Evolutionary conservation across 2,888 invertebrate species (phyloP).

Genomic region (Meiosimyza decipiens): DNA sequence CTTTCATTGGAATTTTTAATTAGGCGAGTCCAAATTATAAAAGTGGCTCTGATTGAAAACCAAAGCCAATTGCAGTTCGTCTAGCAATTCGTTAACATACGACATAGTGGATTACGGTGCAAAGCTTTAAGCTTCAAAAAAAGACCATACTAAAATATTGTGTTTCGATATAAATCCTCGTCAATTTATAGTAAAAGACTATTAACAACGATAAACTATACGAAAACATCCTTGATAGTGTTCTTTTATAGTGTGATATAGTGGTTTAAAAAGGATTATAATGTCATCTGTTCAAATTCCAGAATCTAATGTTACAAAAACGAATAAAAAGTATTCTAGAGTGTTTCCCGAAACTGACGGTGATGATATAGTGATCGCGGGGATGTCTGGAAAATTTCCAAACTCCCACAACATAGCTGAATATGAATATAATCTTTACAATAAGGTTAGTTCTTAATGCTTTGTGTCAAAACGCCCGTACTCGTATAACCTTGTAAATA

Average conservation of each 20-base stretch:
- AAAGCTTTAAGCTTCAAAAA: neutral
- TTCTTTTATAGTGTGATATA: too few relatives aligned
- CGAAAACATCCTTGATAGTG: too few relatives aligned
- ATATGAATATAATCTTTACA: slow-evolving; percentile 73
- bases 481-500: too few relatives aligned
- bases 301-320: slow-evolving; percentile 38
- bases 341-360: slow-evolving; percentile 64
- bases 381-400: slow-evolving; percentile 74
- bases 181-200: too few relatives aligned
- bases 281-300: neutral
- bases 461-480: neutral
- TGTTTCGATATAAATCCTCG: too few relatives aligned
- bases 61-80: slow-evolving; percentile 57
- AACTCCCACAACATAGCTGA: slow-evolving; percentile 73
- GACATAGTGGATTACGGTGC: slow-evolving; percentile 35
- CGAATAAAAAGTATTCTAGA: slow-evolving; percentile 57
- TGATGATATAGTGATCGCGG: slow-evolving; percentile 71
- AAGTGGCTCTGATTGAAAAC: slow-evolving; percentile 45
- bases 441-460: slow-evolving; percentile 66
- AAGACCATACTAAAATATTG: too few relatives aligned
- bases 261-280: too few relatives aligned
- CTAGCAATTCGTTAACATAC: slow-evolving; percentile 56
- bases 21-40: slow-evolving; percentile 49
- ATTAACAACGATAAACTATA: too few relatives aligned
- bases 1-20: slow-evolving; percentile 54